These are phyloP conservation scores for Paralichthys olivaceus DNA, from an alignment of 2,113 vertebrate species.

Conservation along the genomic window DNA sequence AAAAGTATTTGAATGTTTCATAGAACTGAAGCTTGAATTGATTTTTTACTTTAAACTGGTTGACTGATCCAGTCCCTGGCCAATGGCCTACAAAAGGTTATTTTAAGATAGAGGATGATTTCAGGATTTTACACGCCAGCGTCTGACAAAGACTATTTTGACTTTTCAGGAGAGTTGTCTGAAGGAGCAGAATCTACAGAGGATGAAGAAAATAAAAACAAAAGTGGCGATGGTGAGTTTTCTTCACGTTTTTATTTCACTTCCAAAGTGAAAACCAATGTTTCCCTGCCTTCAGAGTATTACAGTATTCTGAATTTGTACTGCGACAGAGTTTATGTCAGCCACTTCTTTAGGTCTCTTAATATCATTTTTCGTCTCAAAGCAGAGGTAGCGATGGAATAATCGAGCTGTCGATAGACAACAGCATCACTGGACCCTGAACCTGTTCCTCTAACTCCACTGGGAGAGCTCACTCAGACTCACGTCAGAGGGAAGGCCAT, in stretches of 20 bases:
- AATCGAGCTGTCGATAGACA: constrained; percentile 17
- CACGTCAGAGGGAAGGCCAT: constrained; percentile 31
- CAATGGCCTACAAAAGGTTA: neutral
- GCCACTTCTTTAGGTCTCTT: neutral
- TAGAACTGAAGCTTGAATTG: too few species aligned
- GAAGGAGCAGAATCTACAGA: constrained; percentile 71
- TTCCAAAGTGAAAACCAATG: neutral
- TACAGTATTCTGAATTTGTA: too few species aligned
- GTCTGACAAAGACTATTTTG: neutral
- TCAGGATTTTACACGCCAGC: neutral
- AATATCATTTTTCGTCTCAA: constrained; percentile 6
- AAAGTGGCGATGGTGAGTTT: constrained; percentile 69
- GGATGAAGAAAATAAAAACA: constrained; percentile 66
- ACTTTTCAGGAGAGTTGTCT: constrained; percentile 75
- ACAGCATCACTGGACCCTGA: constrained; percentile 9
- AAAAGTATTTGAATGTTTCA: neutral
- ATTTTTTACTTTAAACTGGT: too few species aligned
- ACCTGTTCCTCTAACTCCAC: constrained; percentile 22
- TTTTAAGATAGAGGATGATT: neutral
- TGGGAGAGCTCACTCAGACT: constrained; percentile 2
- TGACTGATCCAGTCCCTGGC: neutral
- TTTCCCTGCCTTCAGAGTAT: too few species aligned
- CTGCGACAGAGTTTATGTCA: too few species aligned
- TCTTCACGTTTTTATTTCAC: too few species aligned
- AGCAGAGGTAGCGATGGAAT: constrained; percentile 70